Evolutionary conservation across 64 coral and sea anemone species (phyloP).

Genomic region (Montipora cactus): DNA sequence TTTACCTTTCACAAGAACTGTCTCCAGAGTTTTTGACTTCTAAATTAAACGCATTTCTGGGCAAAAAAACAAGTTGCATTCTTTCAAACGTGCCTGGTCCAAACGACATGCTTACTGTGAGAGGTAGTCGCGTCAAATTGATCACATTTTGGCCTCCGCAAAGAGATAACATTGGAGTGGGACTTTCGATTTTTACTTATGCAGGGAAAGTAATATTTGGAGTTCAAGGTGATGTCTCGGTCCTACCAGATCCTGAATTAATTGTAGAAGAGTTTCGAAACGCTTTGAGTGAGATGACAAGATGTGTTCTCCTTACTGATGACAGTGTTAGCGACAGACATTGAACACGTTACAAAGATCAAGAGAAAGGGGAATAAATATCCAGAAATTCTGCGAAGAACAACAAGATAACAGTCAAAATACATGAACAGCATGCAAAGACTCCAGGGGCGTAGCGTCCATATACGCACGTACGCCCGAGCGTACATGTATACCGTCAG

Average conservation of each 20-base stretch:
- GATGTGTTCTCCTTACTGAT: neutral
- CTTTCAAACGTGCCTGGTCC: constrained; percentile 97
- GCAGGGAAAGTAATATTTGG: constrained; percentile 79
- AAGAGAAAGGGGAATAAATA: no score
- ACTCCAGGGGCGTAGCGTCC: no score
- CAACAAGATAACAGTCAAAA: no score
- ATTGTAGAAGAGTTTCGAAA: constrained; percentile 74
- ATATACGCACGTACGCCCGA: no score
- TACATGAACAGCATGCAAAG: no score
- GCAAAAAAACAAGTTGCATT: constrained; percentile 74
- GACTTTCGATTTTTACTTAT: constrained; percentile 82
- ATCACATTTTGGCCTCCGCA: constrained; percentile 92
- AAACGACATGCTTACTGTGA: constrained; percentile 41
- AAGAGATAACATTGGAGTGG: constrained; percentile 76
- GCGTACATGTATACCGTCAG: no score
- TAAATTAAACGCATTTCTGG: constrained; percentile 35
- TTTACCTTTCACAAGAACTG: constrained; percentile 67
- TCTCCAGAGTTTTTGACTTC: constrained; percentile 68
- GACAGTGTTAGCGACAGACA: neutral
- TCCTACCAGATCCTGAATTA: constrained; percentile 72
- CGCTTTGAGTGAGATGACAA: constrained; percentile 66
- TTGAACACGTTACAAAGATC: no score
- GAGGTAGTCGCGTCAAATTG: constrained; percentile 41
- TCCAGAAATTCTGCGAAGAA: no score
- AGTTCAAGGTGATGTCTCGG: constrained; percentile 65